Evolutionary conservation across 2,888 invertebrate species (phyloP), one percentile per base, ranked within the genome.

Genomic region (Heliconius sara): DNA sequence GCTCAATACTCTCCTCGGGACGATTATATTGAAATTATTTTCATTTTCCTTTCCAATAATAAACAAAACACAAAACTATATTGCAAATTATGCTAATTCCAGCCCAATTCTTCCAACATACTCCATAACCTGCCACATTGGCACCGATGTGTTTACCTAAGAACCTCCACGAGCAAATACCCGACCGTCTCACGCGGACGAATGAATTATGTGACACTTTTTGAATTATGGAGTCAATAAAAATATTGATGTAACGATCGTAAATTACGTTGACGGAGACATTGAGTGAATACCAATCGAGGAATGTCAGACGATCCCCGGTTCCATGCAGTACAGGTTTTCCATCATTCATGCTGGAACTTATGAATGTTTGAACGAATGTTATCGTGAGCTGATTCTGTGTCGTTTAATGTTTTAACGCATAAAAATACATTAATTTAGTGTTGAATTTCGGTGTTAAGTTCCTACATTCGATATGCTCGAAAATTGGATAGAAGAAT

Each of bases 171-270:
- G 77, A 47, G 78, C 75, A 72, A 79, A 76, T 72, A 66, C 47
- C 76, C 80, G 71, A 72, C 79, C 72, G 78, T 81, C 82, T 81
- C 76, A 81, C 72, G 80, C 72, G 81, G 80, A 80, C 84, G 87
- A 80, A 85, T 89, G 88, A 89, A 85, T 89, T 89, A 88, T 89
- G 87, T 86, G 89, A 87, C 87, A 83, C 83, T 77, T 79, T 76
- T 80, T 86, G 88, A 89, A 86, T 88, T 88, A 89, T 87, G 84
- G 86, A 85, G 81, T 85, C 85, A 85, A 87, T 87, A 88, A 87
- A 88, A 86, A 87, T 88, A 87, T 87, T 86, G 86, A 88, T 84
- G 86, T 83, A 83, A 84, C 83, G 81, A 79, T 82, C 82, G 81
- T 84, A 84, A 85, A 85, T 85, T 84, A 87, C 82, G 78, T 79